phyloP scores from a whole-genome alignment of 2,888 invertebrate genomes.

The Eupithecia abbreviata region DNA sequence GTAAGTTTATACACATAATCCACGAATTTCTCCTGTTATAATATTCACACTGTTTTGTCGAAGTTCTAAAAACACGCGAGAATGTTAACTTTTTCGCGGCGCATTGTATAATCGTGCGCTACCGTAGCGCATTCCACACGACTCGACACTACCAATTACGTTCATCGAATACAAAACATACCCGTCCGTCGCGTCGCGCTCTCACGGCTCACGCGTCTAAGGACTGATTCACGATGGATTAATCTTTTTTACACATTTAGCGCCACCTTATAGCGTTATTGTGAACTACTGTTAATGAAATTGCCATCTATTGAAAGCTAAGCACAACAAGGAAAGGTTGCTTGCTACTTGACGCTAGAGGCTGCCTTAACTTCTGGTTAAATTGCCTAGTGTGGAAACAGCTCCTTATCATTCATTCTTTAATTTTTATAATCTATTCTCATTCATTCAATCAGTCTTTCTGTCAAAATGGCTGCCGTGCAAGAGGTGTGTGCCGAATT shows the following conservation, averaged over 20 bases:
- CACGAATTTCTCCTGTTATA: constrained; percentile 67
- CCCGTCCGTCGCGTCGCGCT: constrained; percentile 6
- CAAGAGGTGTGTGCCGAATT: constrained; percentile 75
- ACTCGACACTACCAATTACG: constrained; percentile 69
- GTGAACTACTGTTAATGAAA: constrained; percentile 16
- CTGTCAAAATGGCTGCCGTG: constrained; percentile 82
- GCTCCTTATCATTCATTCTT: neutral
- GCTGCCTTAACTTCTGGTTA: constrained; percentile 31
- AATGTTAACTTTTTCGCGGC: constrained; percentile 69
- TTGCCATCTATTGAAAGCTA: constrained; percentile 45
- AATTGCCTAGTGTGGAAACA: neutral
- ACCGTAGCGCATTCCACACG: constrained; percentile 67
- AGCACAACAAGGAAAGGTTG: neutral
- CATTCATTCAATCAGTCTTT: constrained; percentile 62
- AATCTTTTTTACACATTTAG: neutral
- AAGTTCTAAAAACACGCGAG: constrained; percentile 67
- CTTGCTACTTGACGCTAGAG: constrained; percentile 50
- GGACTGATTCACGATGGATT: constrained; percentile 4
- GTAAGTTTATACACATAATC: constrained; percentile 60
- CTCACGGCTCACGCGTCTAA: constrained; percentile 8
- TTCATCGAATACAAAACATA: constrained; percentile 74
- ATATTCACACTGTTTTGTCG: constrained; percentile 74
- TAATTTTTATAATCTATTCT: constrained; percentile 39
- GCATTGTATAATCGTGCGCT: constrained; percentile 69
- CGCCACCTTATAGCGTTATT: constrained; percentile 53